Percentiles rank a stretch among this genome's conserved stretches.
Conservation (phyloP, 2,113 vertebrate species). For the Aepyceros melampus region DNA sequence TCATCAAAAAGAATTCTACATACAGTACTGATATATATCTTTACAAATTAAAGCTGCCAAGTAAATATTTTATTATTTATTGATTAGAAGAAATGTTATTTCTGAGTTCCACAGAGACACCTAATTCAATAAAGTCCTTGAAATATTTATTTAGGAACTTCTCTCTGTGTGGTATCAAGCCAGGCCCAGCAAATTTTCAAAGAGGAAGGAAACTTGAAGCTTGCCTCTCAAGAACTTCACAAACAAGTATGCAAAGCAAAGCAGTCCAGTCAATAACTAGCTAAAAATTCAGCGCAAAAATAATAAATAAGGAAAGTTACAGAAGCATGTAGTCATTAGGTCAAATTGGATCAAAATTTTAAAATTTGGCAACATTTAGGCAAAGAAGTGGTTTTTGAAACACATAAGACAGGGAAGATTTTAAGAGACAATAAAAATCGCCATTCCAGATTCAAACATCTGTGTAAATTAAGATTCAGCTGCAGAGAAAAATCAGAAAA, state of each 20-base stretch:
- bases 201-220: background rate
- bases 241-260: background rate
- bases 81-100: constrained; percentile 12
- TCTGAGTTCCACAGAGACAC: background rate
- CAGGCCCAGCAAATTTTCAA: background rate
- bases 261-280: background rate
- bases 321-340: background rate
- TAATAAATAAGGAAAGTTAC: background rate
- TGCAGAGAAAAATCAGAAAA: background rate
- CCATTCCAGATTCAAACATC: background rate
- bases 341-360: background rate
- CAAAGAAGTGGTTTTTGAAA: background rate
- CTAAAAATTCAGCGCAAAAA: background rate
- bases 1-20: background rate
- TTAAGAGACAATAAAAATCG: background rate
- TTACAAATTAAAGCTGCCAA: constrained; percentile 32
- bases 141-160: constrained; percentile 28
- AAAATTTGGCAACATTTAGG: background rate
- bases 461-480: background rate
- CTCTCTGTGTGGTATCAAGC: background rate
- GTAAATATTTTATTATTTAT: constrained; percentile 39
- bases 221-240: background rate
- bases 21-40: background rate
- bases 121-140: constrained; percentile 3
- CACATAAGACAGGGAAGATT: background rate